phyloP scores from a whole-genome alignment of 2,888 invertebrate species.

The Drosophila recens region DNA sequence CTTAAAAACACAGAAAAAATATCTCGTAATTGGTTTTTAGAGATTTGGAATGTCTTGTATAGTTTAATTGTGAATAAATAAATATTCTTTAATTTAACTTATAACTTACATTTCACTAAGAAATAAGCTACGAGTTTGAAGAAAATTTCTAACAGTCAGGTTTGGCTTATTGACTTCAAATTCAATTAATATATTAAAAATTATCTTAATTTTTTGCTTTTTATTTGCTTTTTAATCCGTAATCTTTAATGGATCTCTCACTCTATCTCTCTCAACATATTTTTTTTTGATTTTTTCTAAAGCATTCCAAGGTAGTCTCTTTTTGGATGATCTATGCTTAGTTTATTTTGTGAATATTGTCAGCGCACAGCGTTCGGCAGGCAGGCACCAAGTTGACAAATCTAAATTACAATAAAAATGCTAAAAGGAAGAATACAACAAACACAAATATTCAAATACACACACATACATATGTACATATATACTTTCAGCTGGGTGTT shows the following conservation, averaged over 20 bases:
- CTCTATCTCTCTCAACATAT: background rate
- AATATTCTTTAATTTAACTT: background rate
- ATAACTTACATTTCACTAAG: no score
- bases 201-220: background rate
- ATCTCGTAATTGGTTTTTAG: background rate
- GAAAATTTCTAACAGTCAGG: background rate
- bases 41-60: background rate
- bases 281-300: conserved; percentile 1
- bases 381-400: conserved; percentile 63
- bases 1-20: background rate
- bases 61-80: background rate
- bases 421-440: conserved; percentile 47
- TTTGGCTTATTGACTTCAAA: background rate
- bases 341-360: conserved; percentile 52
- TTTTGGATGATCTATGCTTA: conserved; percentile 48
- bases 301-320: conserved; percentile 56
- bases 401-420: conserved; percentile 69
- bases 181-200: background rate
- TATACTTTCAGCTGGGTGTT: conserved; percentile 23
- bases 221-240: background rate
- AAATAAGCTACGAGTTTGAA: no score
- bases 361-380: conserved; percentile 38
- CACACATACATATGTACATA: conserved; percentile 10
- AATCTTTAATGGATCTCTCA: background rate
- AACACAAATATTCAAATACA: conserved; percentile 28